phyloP scores from a whole-genome alignment of 1,140 invertebrate species.

The Leptinotarsa defecta region DNA sequence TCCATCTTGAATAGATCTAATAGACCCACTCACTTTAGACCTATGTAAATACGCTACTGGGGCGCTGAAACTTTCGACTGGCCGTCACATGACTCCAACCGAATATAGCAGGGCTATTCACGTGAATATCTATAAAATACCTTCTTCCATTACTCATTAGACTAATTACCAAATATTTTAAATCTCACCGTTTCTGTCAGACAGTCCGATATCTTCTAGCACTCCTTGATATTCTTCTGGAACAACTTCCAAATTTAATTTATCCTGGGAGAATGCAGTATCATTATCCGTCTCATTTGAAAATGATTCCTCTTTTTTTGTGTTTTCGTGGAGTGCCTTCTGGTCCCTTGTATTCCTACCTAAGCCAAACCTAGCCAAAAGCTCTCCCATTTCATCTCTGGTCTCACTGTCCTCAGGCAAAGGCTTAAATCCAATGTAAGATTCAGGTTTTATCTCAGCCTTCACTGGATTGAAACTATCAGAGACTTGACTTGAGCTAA shows the following conservation, averaged over 20 bases:
- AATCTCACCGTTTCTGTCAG: neutral
- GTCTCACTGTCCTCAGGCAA: conserved; percentile 58
- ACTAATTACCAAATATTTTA: neutral
- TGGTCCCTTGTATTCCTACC: conserved; percentile 41
- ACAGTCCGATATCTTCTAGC: conserved; percentile 60
- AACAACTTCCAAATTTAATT: conserved; percentile 56
- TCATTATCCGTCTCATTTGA: neutral
- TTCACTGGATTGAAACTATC: conserved; percentile 39
- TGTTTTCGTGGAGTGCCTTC: conserved; percentile 31
- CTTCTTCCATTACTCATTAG: neutral
- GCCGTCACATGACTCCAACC: no score
- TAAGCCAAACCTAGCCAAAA: conserved; percentile 64
- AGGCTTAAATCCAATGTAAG: conserved; percentile 65
- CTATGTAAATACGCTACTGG: no score
- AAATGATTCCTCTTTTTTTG: neutral
- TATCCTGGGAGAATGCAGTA: neutral
- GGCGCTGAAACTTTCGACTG: no score
- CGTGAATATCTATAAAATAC: neutral
- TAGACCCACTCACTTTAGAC: no score
- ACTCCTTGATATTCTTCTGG: conserved; percentile 60
- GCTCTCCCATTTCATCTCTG: conserved; percentile 62
- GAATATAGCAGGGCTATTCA: no score
- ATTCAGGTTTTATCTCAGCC: conserved; percentile 53
- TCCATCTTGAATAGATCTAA: no score
- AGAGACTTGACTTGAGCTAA: conserved; percentile 15